phyloP scores from a whole-genome alignment of 2,888 invertebrate species.

The Galerucella calmariensis region DNA sequence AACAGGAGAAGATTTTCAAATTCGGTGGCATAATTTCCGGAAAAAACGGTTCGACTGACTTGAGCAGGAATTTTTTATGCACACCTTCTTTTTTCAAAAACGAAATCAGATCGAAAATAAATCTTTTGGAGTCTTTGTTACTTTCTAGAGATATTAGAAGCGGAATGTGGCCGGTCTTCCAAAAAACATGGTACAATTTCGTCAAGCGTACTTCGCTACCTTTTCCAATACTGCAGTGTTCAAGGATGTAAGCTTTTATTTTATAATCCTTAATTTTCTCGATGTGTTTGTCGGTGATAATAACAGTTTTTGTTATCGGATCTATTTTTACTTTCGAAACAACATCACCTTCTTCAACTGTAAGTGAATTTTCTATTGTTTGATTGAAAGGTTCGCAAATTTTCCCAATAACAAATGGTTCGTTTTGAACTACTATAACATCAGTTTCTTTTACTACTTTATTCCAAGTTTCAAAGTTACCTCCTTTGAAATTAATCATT shows the following conservation, averaged over 20 bases:
- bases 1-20: slow-evolving; percentile 42
- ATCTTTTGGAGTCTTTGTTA: slow-evolving; percentile 41
- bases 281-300: slow-evolving; percentile 27
- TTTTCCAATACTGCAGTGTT: slow-evolving; percentile 37
- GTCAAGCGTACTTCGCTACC: slow-evolving; percentile 41
- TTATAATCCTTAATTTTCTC: slow-evolving; percentile 28
- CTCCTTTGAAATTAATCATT: slow-evolving; percentile 26
- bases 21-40: slow-evolving; percentile 33
- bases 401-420: slow-evolving; percentile 38
- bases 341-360: neutral
- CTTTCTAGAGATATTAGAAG: slow-evolving; percentile 42
- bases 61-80: slow-evolving; percentile 46
- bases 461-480: slow-evolving; percentile 45
- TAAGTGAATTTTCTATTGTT: slow-evolving; percentile 37
- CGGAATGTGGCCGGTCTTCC: slow-evolving; percentile 50
- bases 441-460: slow-evolving; percentile 44
- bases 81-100: slow-evolving; percentile 47
- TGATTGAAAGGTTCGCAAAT: slow-evolving; percentile 42
- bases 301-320: slow-evolving; percentile 34
- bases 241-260: slow-evolving; percentile 47
- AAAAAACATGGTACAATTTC: slow-evolving; percentile 47
- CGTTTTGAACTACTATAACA: slow-evolving; percentile 43
- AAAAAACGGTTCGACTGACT: slow-evolving; percentile 39
- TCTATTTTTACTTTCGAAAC: slow-evolving; percentile 21
- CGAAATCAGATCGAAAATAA: slow-evolving; percentile 44